Percentiles rank a stretch among this genome's conserved stretches.
These are phyloP conservation scores for Trididemnum clinides DNA, from an alignment of 23 tunicate genomes.

Conservation along the genomic window DNA sequence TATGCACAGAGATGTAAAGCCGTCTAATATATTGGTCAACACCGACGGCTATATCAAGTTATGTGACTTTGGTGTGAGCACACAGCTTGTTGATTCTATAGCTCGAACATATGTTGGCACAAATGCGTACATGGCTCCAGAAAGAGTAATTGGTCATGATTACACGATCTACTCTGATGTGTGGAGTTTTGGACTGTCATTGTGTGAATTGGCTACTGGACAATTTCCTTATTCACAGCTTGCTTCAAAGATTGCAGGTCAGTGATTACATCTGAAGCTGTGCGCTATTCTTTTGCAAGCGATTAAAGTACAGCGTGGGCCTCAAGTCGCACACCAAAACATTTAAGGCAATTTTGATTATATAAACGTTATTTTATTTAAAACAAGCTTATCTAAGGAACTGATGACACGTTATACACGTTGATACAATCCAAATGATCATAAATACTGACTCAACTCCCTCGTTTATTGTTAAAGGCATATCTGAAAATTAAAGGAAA, in stretches of 20 bases:
- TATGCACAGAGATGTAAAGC: constrained; percentile 94
- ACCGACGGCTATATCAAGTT: constrained; percentile 77
- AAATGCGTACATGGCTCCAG: constrained; percentile 98
- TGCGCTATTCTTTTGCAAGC: no score
- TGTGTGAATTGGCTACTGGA: constrained; percentile 84
- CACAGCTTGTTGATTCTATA: constrained; percentile 82
- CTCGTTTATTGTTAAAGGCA: no score
- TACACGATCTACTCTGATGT: constrained; percentile 89
- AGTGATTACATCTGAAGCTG: neutral
- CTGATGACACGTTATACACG: no score
- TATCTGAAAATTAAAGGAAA: no score
- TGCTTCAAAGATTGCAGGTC: constrained; percentile 62
- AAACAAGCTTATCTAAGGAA: no score
- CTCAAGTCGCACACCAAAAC: no score
- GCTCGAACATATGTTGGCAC: constrained; percentile 94
- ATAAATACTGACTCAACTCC: no score
- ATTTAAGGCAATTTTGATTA: no score
- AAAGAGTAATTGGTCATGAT: constrained; percentile 75
- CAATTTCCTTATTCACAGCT: constrained; percentile 86
- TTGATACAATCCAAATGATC: no score
- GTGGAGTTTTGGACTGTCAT: constrained; percentile 89
- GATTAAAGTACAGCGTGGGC: no score
- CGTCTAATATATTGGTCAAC: constrained; percentile 89
- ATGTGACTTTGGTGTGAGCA: constrained; percentile 94
- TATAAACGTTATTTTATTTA: no score